Evolutionary conservation across 1,140 invertebrate genomes (phyloP), one percentile per base, ranked within the genome.

Genomic region (Philaenus spumarius): DNA sequence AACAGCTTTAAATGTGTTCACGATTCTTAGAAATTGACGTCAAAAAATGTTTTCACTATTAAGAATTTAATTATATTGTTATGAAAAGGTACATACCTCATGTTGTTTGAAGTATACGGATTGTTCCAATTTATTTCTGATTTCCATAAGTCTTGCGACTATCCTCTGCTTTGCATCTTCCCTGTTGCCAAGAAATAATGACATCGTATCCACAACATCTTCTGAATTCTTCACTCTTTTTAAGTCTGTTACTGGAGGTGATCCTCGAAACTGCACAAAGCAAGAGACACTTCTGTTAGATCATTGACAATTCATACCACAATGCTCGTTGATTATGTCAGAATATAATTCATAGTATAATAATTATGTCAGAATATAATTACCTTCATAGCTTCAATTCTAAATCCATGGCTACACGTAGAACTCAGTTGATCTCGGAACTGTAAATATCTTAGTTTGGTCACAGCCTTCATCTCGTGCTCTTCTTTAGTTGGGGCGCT

Each of bases 371-470:
- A n/a, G n/a, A n/a, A 53, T 17, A 46, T 15, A 64, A 67, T 68
- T 69, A 85, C 82, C 74, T 95, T 95, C 72, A 98, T 87, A 19
- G 93, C 96, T 75, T 98, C 96, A 61, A 98, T 95, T 61, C 96
- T 77, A 71, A 98, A 98, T 1, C 95, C 95, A 62, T 96, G 85
- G 48, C 85, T 85, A 35, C 90, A 89, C 0, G 93, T 93, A 1
- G 95, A 97, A 60, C 92, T 96, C 67, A 94, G 87, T 58, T 90
- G 78, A 73, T 98, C 95, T 35, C 95, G 78, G 75, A 97, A 98
- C 69, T 92, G 86, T 92, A 96, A 96, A 73, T 97, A 97, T 14
- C 93, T 81, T 58, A 95, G 76, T 75, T 97, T 97, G 1, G 93
- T 95, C 5, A 97, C 88, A 2, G 90, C 91, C 59, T 83, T 77